Conservation (phyloP, 2,113 vertebrate species). For the Beaufortia kweichowensis region DNA sequence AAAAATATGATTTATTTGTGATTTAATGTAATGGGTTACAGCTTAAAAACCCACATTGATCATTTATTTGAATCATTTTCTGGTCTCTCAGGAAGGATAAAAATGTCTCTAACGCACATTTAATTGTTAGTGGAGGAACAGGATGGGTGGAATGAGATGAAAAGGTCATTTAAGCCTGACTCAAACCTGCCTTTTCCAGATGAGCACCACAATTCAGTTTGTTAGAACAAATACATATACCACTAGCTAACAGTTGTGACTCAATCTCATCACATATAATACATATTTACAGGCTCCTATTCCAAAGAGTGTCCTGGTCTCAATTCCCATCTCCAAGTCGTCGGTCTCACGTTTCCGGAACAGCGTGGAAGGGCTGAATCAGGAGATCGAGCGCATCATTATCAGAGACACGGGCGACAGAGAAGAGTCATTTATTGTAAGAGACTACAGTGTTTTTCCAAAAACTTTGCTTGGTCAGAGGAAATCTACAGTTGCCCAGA, state of each 20-base stretch:
- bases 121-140: no score
- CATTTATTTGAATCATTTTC: no score
- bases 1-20: no score
- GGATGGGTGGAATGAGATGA: background rate
- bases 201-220: background rate
- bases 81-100: no score
- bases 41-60: no score
- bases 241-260: background rate
- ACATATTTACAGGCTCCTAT: slow-evolving; percentile 74
- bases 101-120: no score
- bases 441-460: slow-evolving; percentile 51
- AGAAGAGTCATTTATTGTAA: slow-evolving; percentile 83
- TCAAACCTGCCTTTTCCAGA: background rate
- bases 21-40: no score
- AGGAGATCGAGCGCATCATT: slow-evolving; percentile 86
- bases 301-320: slow-evolving; percentile 82
- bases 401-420: slow-evolving; percentile 84
- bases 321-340: slow-evolving; percentile 82
- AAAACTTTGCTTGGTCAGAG: background rate
- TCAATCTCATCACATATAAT: background rate
- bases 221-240: background rate
- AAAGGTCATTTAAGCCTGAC: background rate
- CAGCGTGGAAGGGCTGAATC: slow-evolving; percentile 87
- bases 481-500: background rate
- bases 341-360: slow-evolving; percentile 83